Base-by-base conservation (phyloP, 1,140 invertebrate species). In the Caenorhabditis brenneri region DNA sequence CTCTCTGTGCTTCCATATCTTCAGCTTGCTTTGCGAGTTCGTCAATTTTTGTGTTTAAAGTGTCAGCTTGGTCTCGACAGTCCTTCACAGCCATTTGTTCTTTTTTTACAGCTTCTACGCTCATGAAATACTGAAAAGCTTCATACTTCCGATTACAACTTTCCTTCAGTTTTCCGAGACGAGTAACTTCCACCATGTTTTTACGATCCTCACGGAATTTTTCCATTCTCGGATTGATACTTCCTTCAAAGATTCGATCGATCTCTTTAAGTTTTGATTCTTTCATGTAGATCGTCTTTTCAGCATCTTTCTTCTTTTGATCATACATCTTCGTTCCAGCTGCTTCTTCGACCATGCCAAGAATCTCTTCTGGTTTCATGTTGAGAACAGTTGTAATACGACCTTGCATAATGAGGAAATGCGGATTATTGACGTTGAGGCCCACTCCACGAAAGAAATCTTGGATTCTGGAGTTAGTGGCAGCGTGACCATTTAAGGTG, bases 361-460 rank as follows among this genome's bases (percentile, higher is more conserved):
- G 92, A 91, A 99, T 97, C 94, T 99, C 97, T 83, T 94, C 93
- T 19, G 97, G 96, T 90, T 98, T 99, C 97, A 99, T 99, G 91
- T 98, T 99, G 2, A 99, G 93, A 1, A 99, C 97, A 93, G 99
- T 99, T 0, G 97, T 99, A 80, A 99, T 98, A 88, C 97, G 94
- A 10, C 98, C 98, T 93, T 99, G 98, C 97, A 99, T 99, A 87
- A 99, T 99, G 5, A 99, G 93, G 91, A 90, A 99, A 91, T 99
- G 97, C 4, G 97, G 97, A 93, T 99, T 99, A 91, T 99, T 99
- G 0, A 99, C 96, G 92, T 99, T 99, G 2, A 99, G 92, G 89
- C 98, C 96, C 9, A 99, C 94, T 0, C 97, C 97, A 88, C 95
- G 95, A 91, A 99, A 99, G 87, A 99, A 92, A 92, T 99, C 97